These are phyloP conservation scores for Electrophaes corylata DNA, from an alignment of 2,888 invertebrate species.

Conservation along the genomic window DNA sequence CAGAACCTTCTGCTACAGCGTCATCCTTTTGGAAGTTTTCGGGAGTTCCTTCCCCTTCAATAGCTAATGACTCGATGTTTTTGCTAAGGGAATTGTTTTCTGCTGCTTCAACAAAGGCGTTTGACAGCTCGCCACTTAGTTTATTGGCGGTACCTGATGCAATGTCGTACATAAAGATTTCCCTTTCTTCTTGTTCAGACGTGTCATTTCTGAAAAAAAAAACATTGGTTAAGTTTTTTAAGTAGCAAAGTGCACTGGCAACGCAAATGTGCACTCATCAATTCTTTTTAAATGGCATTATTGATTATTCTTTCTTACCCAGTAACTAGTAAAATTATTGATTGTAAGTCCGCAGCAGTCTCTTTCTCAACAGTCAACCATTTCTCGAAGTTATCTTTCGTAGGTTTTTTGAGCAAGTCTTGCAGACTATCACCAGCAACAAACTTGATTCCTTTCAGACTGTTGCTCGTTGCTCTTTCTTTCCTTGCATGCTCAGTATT, in stretches of 20 bases:
- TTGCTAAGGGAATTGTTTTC: slow-evolving; percentile 91
- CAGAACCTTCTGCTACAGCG: slow-evolving; percentile 67
- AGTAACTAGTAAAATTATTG: slow-evolving; percentile 92
- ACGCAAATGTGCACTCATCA: background rate
- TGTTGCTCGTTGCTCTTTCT: slow-evolving; percentile 81
- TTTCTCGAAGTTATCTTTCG: slow-evolving; percentile 89
- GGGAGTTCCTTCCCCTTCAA: slow-evolving; percentile 78
- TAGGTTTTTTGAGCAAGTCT: slow-evolving; percentile 89
- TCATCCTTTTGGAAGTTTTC: slow-evolving; percentile 70
- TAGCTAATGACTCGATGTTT: slow-evolving; percentile 85
- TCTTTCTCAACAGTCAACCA: slow-evolving; percentile 92
- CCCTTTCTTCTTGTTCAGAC: slow-evolving; percentile 84
- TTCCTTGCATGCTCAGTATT: slow-evolving; percentile 74
- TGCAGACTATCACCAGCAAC: slow-evolving; percentile 90
- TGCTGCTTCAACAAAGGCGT: slow-evolving; percentile 93
- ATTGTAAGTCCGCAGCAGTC: slow-evolving; percentile 90
- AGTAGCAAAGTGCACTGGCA: background rate
- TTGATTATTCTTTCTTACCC: slow-evolving; percentile 86
- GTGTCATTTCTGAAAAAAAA: slow-evolving; percentile 73
- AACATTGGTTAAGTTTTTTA: slow-evolving; percentile 2
- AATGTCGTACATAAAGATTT: slow-evolving; percentile 95
- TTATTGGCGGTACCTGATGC: slow-evolving; percentile 89
- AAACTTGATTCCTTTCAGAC: slow-evolving; percentile 88
- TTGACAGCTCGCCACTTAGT: slow-evolving; percentile 91
- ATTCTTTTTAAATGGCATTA: background rate